phyloP scores from a whole-genome alignment of 2,797 vertebrate species.

The Galaxias olidus region DNA sequence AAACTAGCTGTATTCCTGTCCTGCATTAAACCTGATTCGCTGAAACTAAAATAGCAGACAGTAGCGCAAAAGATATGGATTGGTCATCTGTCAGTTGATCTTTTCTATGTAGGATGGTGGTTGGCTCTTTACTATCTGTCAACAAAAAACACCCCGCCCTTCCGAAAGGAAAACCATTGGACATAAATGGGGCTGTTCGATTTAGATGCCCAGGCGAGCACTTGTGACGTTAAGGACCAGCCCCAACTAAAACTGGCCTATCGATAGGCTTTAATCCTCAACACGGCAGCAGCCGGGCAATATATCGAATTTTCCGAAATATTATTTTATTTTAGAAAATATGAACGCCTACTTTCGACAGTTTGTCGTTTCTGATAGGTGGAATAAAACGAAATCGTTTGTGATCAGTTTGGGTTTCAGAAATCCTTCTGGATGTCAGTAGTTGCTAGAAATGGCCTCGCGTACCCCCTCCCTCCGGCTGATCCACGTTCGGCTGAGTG shows the following conservation, averaged over 20 bases:
- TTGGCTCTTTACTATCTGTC: conserved; percentile 51
- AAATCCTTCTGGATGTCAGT: conserved; percentile 52
- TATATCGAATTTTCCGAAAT: too few relatives aligned
- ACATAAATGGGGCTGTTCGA: conserved; percentile 9
- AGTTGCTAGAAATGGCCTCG: conserved; percentile 40
- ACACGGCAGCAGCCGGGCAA: too few relatives aligned
- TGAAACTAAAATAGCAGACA: conserved; percentile 55
- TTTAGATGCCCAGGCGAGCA: too few relatives aligned
- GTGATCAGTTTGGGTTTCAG: conserved; percentile 41
- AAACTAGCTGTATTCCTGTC: conserved; percentile 68
- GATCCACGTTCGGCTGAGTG: conserved; percentile 67
- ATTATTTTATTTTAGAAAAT: conserved; percentile 58
- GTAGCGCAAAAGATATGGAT: conserved; percentile 21
- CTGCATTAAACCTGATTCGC: conserved; percentile 13
- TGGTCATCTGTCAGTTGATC: conserved; percentile 35
- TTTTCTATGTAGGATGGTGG: conserved; percentile 13
- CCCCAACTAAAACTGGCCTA: too few relatives aligned
- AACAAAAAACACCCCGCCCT: conserved; percentile 24
- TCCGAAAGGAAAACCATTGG: conserved; percentile 31
- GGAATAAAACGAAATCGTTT: conserved; percentile 40
- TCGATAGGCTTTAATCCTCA: too few relatives aligned
- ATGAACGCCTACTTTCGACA: conserved; percentile 34
- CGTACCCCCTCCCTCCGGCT: conserved; percentile 42
- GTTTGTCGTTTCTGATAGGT: conserved; percentile 46
- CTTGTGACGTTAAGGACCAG: conserved; percentile 20